These are phyloP conservation scores for Eucera pruinosa DNA, from an alignment of 2,888 invertebrate genomes.

Conservation along the genomic window DNA sequence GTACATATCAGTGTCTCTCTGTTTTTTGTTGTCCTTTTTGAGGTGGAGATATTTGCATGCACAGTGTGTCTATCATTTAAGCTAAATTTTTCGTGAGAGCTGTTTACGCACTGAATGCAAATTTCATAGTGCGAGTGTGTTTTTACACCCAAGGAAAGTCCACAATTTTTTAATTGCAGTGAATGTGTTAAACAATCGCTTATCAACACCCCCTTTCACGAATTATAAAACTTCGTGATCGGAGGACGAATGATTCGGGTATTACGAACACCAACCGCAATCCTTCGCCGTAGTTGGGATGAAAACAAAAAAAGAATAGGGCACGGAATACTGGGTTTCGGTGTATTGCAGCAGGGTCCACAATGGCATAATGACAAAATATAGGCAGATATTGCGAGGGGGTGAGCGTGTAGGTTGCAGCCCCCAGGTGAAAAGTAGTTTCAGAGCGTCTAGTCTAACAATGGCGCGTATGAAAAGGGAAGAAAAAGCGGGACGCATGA, in stretches of 20 bases:
- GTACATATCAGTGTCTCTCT: too few species aligned
- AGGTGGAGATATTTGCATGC: too few species aligned
- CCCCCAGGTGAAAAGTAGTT: constrained; percentile 75
- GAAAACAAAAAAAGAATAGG: constrained; percentile 13
- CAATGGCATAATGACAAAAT: constrained; percentile 54
- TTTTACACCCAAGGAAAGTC: too few species aligned
- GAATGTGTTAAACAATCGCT: too few species aligned
- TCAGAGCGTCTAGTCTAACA: constrained; percentile 76
- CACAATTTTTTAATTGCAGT: not conserved
- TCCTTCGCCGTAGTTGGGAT: not conserved
- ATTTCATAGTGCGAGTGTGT: too few species aligned
- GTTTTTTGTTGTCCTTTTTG: not conserved
- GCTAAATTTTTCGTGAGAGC: too few species aligned
- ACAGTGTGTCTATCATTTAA: too few species aligned
- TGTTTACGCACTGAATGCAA: too few species aligned
- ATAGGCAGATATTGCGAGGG: constrained; percentile 44
- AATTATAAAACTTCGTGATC: not conserved
- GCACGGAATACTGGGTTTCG: not conserved
- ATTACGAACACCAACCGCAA: constrained; percentile 21
- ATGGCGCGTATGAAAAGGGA: constrained; percentile 62
- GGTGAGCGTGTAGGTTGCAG: constrained; percentile 45
- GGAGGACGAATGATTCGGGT: not conserved
- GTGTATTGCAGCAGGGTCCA: constrained; percentile 8
- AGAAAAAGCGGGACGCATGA: constrained; percentile 60
- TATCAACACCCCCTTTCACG: not conserved